These are phyloP conservation scores for Microcebus tavaratra DNA, from an alignment of 2,113 vertebrate genomes.

Conservation along the genomic window DNA sequence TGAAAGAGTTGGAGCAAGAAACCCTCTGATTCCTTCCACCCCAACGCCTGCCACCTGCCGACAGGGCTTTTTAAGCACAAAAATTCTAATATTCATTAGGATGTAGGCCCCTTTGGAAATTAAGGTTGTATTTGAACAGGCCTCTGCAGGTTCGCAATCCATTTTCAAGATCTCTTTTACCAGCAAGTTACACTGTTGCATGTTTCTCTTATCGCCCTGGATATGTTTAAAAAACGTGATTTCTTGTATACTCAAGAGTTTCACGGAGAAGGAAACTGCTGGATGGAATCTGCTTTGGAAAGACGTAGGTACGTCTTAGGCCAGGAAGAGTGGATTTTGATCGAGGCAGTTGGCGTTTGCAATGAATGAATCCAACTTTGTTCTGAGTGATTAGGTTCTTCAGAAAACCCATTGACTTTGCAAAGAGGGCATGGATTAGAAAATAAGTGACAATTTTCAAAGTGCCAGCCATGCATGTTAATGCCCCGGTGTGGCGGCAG, in stretches of 20 bases:
- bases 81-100: neutral
- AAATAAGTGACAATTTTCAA: constrained; percentile 82
- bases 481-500: constrained; percentile 75
- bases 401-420: constrained; percentile 62
- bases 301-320: neutral
- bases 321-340: constrained; percentile 15
- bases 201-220: neutral
- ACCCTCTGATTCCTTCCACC: neutral
- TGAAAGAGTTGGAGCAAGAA: neutral
- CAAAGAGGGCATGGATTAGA: constrained; percentile 75
- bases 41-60: neutral
- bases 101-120: constrained; percentile 1
- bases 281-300: neutral
- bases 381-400: constrained; percentile 71
- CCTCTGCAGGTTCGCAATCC: neutral
- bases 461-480: constrained; percentile 82
- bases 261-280: neutral
- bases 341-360: constrained; percentile 43
- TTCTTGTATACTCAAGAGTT: neutral
- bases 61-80: neutral
- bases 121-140: neutral
- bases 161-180: constrained; percentile 25
- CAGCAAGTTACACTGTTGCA: neutral
- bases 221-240: neutral
- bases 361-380: constrained; percentile 71